Evolutionary conservation across 2,113 vertebrate species (phyloP).

Genomic region (Colinus virginianus): DNA sequence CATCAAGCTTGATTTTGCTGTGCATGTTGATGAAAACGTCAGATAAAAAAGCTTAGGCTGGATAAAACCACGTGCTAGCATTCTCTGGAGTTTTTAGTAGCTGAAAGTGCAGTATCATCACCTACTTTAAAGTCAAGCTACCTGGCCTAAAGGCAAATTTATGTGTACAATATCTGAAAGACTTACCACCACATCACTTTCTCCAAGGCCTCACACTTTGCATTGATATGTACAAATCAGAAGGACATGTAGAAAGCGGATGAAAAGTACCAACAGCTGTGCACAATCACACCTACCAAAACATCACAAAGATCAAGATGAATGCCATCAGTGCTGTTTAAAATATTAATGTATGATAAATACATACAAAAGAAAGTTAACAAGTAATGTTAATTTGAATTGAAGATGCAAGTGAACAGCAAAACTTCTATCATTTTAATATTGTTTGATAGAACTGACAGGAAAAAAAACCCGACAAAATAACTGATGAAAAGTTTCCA

Average conservation of each 20-base stretch:
- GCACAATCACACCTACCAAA: background rate
- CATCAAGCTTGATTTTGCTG: background rate
- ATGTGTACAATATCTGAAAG: accelerated
- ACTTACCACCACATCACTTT: background rate
- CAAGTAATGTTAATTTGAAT: too few species aligned
- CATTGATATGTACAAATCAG: background rate
- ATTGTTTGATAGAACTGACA: background rate
- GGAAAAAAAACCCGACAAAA: background rate
- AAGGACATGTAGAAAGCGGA: background rate
- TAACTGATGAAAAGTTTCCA: background rate
- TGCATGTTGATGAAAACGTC: background rate
- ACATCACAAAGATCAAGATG: background rate
- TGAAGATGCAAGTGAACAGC: background rate
- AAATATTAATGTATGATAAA: background rate
- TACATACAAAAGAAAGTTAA: background rate
- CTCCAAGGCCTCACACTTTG: background rate
- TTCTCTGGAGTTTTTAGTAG: background rate
- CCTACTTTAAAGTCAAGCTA: background rate
- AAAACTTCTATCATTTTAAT: background rate
- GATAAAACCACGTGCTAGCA: accelerated
- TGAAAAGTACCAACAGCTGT: background rate
- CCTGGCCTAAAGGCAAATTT: background rate
- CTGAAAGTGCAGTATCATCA: background rate
- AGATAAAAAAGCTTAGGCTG: background rate
- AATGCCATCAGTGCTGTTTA: background rate